Evolutionary conservation across 2,113 vertebrate species (phyloP).

Genomic region (Myotis brandtii): DNA sequence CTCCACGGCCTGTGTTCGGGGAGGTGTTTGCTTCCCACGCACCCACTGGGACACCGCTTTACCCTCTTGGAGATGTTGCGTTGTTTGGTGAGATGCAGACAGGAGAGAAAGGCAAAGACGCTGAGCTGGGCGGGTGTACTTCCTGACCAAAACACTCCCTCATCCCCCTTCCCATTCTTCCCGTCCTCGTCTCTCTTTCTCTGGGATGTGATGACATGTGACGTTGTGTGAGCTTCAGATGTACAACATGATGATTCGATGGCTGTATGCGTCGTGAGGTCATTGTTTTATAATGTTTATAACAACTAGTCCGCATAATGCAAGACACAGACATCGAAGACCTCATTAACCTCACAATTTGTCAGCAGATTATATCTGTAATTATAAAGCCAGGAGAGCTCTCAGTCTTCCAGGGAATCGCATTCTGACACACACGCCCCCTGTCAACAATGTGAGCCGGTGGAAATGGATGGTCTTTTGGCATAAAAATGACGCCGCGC

Average conservation of each 20-base stretch:
- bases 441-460: not conserved
- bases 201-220: not conserved
- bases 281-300: not conserved
- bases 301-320: not conserved
- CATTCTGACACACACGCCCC: not conserved
- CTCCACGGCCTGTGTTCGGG: slow-evolving; percentile 55
- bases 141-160: not conserved
- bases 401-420: not conserved
- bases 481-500: slow-evolving; percentile 71
- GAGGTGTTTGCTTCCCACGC: slow-evolving; percentile 78
- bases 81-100: slow-evolving; percentile 60
- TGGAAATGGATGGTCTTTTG: not conserved
- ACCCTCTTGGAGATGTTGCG: slow-evolving; percentile 74
- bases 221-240: not conserved
- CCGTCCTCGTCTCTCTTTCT: not conserved
- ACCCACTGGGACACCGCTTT: slow-evolving; percentile 57
- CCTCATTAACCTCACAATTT: slow-evolving; percentile 10
- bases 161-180: not conserved
- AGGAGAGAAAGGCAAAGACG: slow-evolving; percentile 5
- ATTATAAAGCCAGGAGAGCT: not conserved
- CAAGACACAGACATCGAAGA: slow-evolving; percentile 12
- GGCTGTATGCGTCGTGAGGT: not conserved
- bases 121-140: not conserved
- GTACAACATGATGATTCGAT: not conserved
- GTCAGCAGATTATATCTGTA: not conserved